These are phyloP conservation scores for Falco punctatus DNA, from an alignment of 2,113 vertebrate genomes.

Conservation along the genomic window DNA sequence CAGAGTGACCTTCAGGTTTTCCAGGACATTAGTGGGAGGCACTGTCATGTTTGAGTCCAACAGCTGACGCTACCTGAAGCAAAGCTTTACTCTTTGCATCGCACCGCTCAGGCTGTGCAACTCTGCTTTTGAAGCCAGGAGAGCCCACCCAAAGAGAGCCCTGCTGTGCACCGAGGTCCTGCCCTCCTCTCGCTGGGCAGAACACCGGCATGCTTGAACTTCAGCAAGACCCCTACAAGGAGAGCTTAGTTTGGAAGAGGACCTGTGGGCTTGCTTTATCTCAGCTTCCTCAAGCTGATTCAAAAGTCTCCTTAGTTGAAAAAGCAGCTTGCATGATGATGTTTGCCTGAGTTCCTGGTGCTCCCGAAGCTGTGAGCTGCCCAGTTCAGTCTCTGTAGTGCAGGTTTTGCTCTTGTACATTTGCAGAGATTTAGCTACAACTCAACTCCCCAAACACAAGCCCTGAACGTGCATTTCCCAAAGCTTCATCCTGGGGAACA, in stretches of 20 bases:
- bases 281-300: neutral
- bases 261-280: neutral
- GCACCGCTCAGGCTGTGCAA: neutral
- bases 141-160: neutral
- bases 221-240: neutral
- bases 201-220: too few relatives aligned
- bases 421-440: neutral
- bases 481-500: neutral
- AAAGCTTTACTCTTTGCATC: neutral
- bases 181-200: neutral
- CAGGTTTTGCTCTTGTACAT: neutral
- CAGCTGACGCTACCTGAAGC: neutral
- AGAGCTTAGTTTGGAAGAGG: neutral
- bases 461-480: neutral
- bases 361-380: neutral
- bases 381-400: neutral
- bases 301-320: neutral
- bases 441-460: neutral
- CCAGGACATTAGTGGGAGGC: neutral
- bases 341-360: neutral
- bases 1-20: neutral
- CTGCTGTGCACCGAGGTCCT: neutral
- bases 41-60: too few relatives aligned
- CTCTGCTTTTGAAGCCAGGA: neutral
- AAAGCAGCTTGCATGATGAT: neutral